Evolutionary conservation across 1,140 invertebrate genomes (phyloP), one percentile per base, ranked within the genome.

Genomic region (Tribolium madens): DNA sequence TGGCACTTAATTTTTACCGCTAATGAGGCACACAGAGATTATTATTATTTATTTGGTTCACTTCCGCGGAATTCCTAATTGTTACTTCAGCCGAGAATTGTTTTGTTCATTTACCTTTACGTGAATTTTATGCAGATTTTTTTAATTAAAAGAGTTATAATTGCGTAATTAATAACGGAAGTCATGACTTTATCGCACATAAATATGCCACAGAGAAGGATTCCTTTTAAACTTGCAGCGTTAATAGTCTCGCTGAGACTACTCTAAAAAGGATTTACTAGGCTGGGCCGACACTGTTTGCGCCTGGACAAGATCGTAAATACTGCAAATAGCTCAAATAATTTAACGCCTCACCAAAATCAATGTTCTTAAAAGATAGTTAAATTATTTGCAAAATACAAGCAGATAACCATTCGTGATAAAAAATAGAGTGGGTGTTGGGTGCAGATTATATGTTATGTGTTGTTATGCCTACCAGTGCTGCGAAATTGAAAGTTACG

Each of bases 111-210:
- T 76, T 21, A 46, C 64, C 60, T 78, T 78, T 78, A 78, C 71
- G 64, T 50, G 50, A 76, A 42, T 78, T 78, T 78, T 78, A 76
- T 76, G 74, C 46, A 68, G 74, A 76, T 81, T 78, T 78, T 78
- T 80, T 81, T 74, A 81, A 81, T 81, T 81, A 82, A 79, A 82
- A 80, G 79, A 81, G 78, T 81, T 82, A 80, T 82, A 82, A 81
- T 81, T 82, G 78, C 50, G 78, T 79, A 77, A 81, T 82, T 82
- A 82, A 82, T 82, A 82, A 82, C 73, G 78, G 78, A 82, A 80
- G 72, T 69, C 18, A 53, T 57, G 79, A 71, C 78, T 50, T 78
- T 82, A 81, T 81, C 81, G 74, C 48, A 21, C 53, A 57, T 78
- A 79, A 77, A 81, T 81, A 78, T 73, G 42, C 79, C 36, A 47